A percentile compares a stretch with the other conserved stretches of the same genome.
phyloP scores from a whole-genome alignment of 2,888 invertebrate genomes.

The Mechanitis messenoides region DNA sequence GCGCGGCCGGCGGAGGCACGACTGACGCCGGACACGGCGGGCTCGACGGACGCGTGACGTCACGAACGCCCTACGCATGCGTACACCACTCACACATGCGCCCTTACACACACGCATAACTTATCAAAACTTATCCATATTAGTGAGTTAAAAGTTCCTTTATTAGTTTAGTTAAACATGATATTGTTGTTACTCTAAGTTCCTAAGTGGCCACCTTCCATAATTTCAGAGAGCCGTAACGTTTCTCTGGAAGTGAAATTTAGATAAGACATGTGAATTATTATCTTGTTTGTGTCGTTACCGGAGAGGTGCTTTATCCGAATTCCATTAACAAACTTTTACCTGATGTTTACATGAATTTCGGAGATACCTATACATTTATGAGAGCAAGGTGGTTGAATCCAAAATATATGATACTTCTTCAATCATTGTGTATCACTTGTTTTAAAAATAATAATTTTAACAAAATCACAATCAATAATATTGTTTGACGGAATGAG shows the following conservation, averaged over 20 bases:
- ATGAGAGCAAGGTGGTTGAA: neutral
- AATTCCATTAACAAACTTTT: constrained; percentile 26
- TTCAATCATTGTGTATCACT: no score
- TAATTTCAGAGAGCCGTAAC: constrained; percentile 26
- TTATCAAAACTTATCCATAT: constrained; percentile 34
- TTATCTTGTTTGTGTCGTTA: constrained; percentile 24
- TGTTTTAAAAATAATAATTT: no score
- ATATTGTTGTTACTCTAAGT: constrained; percentile 27
- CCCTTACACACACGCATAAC: constrained; percentile 38
- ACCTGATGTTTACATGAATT: constrained; percentile 15
- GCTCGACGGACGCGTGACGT: constrained; percentile 31
- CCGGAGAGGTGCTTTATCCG: constrained; percentile 20
- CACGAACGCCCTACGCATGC: constrained; percentile 29
- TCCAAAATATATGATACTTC: neutral
- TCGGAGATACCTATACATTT: neutral
- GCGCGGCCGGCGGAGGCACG: constrained; percentile 39
- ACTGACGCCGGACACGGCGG: constrained; percentile 33
- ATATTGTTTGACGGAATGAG: no score
- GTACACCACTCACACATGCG: constrained; percentile 38
- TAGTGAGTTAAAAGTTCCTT: constrained; percentile 36
- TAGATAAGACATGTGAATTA: constrained; percentile 27
- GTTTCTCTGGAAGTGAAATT: constrained; percentile 17
- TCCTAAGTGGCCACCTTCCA: constrained; percentile 20
- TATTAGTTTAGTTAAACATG: constrained; percentile 36
- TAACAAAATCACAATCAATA: no score